Base-by-base conservation (phyloP, 2,797 vertebrate species). In the Myiothlypis coronata region DNA sequence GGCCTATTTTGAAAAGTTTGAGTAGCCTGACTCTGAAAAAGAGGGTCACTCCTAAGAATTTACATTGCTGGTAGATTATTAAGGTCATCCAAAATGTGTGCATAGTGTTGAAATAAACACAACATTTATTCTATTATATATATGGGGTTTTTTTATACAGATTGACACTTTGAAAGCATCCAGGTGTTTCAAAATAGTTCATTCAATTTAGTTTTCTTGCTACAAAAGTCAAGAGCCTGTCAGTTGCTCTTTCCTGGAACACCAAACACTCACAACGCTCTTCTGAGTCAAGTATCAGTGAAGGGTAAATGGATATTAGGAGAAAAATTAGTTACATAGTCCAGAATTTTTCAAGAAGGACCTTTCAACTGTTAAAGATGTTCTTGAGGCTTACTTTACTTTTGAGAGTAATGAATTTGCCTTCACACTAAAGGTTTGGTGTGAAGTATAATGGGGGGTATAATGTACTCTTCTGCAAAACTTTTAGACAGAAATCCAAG, bases 181-280 rank as follows among this genome's bases (percentile, higher is more conserved):
- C 41, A 67, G 41, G 57, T 86, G 30, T 94, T 95, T 83, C 57
- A 61, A 88, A 90, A 86, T 63, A 67, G 50, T 85, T 81, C 4
- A 30, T 93, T 95, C 82, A 49, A 49, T 91, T 91, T 93, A 83
- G 34, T 80, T 95, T 96, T 83, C 72, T 91, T 88, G 65, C 47
- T 85, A 22, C 56, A 44, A 52, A 92, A 95, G 74, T 81, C 80
- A 92, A 86, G 39, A 93, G 14, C 60, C 39, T 85, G 68, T 80
- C 85, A 92, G 55, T 80, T 95, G 85, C 52, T 94, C 71, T 89
- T 95, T 94, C 52, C 32, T 89, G 71, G 32, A 96, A 74, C 60
- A 72, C 18, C 4, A 11, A 87, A 74, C 75, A 63, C 52, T 68
- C 49, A 70, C 68, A 87, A 23, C 60, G 94, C 59, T 34, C 44